Evolutionary conservation across 2,113 vertebrate species (phyloP), one percentile per base, ranked within the genome.

Genomic region (Verasper variegatus): DNA sequence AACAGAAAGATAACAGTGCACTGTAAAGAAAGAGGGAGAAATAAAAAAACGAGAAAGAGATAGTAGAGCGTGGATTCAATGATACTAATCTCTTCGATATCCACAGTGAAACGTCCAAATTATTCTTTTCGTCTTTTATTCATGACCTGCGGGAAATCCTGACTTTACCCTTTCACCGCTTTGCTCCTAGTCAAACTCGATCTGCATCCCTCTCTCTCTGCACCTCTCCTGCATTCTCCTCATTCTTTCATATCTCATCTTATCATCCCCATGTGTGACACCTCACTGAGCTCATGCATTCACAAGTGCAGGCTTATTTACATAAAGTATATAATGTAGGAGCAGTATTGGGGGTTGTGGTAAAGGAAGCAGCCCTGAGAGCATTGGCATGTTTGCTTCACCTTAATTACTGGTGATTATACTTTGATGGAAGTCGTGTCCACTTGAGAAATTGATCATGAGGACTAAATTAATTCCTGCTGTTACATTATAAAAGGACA

Each of bases 101-200:
- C 47, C 47, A 62, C 68, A n/a, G 71, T 78, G 68, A 84, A 86
- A 82, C 8, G 27, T 15, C 63, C 63, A 72, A 86, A 88, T 88
- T 68, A 85, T 88, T 88, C 68, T 81, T 81, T 85, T 86, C 14
- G 61, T 91, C 80, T 90, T 87, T 92, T 89, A 91, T 89, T 91
- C 76, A 90, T 85, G 64, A 84, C 86, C 82, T 70, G 73, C 0
- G 82, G 85, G 83, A 87, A 71, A 80, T 85, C 60, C 63, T 80
- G 73, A 75, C 71, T 80, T 78, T 9, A 59, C 66, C 81, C 79
- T 84, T 67, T 87, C 51, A 59, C 75, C 78, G 72, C 78, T 86
- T 82, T 84, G 81, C 85, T 84, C 68, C 6, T 1, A 81, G 80
- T 85, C 78, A 76, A 81, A 80, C 71, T 64, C 68, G 2, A 61